A percentile compares a stretch with the other conserved stretches of the same genome.
phyloP scores from a whole-genome alignment of 2,797 vertebrate species.

The Eurystomus glaucurus region DNA sequence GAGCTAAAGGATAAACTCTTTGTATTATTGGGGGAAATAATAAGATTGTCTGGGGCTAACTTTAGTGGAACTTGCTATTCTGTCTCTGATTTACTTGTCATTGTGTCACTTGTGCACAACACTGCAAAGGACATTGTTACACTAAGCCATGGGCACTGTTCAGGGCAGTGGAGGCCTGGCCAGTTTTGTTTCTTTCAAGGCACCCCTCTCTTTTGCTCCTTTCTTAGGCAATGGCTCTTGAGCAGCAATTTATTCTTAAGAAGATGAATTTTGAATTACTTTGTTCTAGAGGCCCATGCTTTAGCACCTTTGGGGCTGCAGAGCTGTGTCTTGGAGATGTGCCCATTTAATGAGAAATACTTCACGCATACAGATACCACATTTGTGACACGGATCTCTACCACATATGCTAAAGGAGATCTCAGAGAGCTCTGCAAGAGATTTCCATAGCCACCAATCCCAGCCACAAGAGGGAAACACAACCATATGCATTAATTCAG shows the following conservation, averaged over 20 bases:
- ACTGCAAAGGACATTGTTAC: background rate
- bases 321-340: background rate
- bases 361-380: background rate
- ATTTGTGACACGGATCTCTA: background rate
- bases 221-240: background rate
- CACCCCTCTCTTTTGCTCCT: background rate
- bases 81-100: background rate
- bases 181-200: background rate
- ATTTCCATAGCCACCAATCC: background rate
- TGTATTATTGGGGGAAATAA: conserved; percentile 17
- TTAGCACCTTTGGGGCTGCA: background rate
- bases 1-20: conserved; percentile 32
- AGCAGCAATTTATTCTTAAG: background rate
- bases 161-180: background rate
- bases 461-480: conserved; percentile 58
- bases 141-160: background rate
- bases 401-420: background rate
- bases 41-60: background rate
- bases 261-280: background rate
- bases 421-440: background rate
- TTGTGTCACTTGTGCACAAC: background rate
- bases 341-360: background rate
- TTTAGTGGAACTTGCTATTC: conserved; percentile 15
- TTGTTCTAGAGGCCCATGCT: background rate
- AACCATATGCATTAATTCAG: background rate